Percentiles rank a stretch among this genome's conserved stretches.
phyloP scores from a whole-genome alignment of 2,113 vertebrate genomes.

The Sturnus vulgaris region DNA sequence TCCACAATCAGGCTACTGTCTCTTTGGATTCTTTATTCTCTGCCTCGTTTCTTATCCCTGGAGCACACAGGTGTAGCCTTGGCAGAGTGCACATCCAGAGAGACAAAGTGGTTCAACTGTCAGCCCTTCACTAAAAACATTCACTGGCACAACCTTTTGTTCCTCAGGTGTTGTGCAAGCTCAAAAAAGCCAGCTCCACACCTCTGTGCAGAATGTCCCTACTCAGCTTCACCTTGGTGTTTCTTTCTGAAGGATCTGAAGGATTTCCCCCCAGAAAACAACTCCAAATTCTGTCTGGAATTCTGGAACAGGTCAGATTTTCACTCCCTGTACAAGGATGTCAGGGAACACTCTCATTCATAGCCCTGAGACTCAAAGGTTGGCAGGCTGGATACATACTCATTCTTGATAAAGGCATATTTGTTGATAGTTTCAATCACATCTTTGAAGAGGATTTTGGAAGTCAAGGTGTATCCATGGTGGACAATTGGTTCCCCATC shows the following conservation, averaged over 20 bases:
- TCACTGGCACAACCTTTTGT: background rate
- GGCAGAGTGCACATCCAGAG: background rate
- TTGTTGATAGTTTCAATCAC: slow-evolving; percentile 98
- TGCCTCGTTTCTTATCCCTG: background rate
- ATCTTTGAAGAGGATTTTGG: slow-evolving; percentile 97
- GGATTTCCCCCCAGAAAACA: background rate
- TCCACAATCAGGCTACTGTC: background rate
- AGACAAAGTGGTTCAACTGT: background rate
- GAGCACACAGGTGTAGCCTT: background rate
- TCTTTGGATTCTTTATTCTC: background rate
- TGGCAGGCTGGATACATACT: slow-evolving; percentile 76
- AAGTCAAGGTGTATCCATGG: slow-evolving; percentile 95
- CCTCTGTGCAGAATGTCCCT: background rate
- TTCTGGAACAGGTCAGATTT: background rate
- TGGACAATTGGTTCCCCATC: slow-evolving; percentile 96
- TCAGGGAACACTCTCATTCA: background rate
- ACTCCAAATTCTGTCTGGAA: background rate
- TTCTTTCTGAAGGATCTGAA: background rate
- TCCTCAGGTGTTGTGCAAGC: background rate
- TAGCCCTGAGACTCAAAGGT: background rate
- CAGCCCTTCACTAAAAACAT: background rate
- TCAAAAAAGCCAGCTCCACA: background rate
- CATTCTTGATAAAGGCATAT: slow-evolving; percentile 89
- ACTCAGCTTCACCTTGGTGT: background rate
- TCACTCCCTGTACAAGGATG: background rate